phyloP scores from a whole-genome alignment of 2,888 invertebrate species.

The Pachycephus smyrnensis region DNA sequence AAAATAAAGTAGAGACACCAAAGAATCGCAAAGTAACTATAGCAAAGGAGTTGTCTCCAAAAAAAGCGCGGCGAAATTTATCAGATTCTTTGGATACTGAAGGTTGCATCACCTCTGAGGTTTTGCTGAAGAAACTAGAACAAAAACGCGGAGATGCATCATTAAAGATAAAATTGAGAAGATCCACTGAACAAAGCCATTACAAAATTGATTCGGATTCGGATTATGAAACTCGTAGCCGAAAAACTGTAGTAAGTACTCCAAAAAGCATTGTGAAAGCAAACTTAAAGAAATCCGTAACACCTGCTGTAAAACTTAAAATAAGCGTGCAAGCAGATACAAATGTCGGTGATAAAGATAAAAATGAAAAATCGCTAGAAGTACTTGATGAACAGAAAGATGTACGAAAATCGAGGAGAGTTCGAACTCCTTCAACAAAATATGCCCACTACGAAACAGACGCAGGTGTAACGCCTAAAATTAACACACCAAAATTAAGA shows the following conservation, averaged over 20 bases:
- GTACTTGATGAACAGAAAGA: not conserved
- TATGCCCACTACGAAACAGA: not conserved
- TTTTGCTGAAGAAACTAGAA: conserved; percentile 16
- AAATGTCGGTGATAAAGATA: not conserved
- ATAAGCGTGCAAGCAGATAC: not conserved
- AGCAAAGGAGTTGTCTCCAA: not conserved
- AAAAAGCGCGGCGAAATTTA: conserved; percentile 13
- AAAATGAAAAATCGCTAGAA: not conserved
- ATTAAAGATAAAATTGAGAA: conserved; percentile 39
- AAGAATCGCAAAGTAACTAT: not conserved
- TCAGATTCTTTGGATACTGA: conserved; percentile 11
- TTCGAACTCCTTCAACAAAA: conserved; percentile 2
- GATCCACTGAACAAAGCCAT: conserved; percentile 50
- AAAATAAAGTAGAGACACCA: conserved; percentile 7
- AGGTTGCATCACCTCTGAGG: conserved; percentile 1
- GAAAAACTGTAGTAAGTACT: not conserved
- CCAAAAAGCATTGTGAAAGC: not conserved
- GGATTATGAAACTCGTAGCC: conserved; percentile 14
- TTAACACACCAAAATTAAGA: not conserved
- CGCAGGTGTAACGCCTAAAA: not conserved
- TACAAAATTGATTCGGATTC: conserved; percentile 43
- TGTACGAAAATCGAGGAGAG: not conserved
- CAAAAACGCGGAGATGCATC: conserved; percentile 23
- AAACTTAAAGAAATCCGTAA: not conserved
- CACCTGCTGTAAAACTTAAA: not conserved